Percentiles rank a stretch among this genome's conserved stretches.
Conservation (phyloP, 2,888 invertebrate species). For the Rhamnusium bicolor region DNA sequence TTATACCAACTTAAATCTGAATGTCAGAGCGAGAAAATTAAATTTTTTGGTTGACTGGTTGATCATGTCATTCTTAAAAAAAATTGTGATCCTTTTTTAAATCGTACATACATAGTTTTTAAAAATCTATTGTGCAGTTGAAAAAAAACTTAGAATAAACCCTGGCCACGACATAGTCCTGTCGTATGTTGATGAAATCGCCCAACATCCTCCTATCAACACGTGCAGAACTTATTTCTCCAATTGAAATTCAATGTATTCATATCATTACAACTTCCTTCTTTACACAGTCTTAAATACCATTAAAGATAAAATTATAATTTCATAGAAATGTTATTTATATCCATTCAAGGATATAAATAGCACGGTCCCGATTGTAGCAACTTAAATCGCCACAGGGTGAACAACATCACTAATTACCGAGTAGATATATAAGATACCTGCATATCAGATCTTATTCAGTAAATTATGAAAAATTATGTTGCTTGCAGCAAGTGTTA, state of each 20-base stretch:
- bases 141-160: no score
- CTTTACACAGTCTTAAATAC: neutral
- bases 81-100: no score
- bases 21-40: no score
- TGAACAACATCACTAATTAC: neutral
- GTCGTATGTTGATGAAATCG: no score
- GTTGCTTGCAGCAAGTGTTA: conserved; percentile 38
- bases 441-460: neutral
- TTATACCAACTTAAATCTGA: no score
- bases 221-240: neutral
- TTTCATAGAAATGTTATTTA: neutral
- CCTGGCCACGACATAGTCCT: no score
- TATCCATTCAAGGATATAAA: neutral
- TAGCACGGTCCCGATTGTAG: neutral
- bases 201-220: no score
- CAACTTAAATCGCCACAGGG: neutral
- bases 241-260: neutral
- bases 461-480: conserved; percentile 35
- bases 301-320: neutral
- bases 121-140: no score
- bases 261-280: neutral
- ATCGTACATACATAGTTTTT: no score
- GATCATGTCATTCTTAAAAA: no score
- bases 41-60: no score
- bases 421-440: neutral